Evolutionary conservation across 2,113 vertebrate species (phyloP), one percentile per base, ranked within the genome.

Genomic region (Gobius niger): DNA sequence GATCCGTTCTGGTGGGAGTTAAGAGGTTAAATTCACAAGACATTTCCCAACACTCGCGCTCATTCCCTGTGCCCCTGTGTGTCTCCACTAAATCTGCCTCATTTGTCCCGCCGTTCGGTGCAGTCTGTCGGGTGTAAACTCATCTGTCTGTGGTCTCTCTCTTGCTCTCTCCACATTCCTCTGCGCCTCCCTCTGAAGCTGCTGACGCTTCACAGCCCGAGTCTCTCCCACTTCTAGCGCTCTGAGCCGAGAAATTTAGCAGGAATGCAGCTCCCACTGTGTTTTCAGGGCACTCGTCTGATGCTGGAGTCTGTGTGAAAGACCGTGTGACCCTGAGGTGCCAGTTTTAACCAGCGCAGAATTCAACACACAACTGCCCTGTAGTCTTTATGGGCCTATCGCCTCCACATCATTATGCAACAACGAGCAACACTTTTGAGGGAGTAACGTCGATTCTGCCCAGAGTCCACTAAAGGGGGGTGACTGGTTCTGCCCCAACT

Each of bases 161-260:
- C 54, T 65, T 24, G 57, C 65, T 70, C 80, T 72, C 63, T 73
- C 9, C 7, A 44, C 54, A 72, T 6, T 78, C 67, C 63, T 44
- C 7, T 62, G 65, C 75, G 46, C 62, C 76, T 84, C 51, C 46
- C 67, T 63, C 44, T 19, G 19, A 73, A 63, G 60, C 47, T 64
- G 12, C 63, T 65, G 73, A 80, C 77, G 44, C 72, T 70, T 62
- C 14, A 70, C 67, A 24, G 72, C 51, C 65, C 49, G 42, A 65
- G 66, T 69, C 70, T 69, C 64, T 60, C 14, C 67, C 52, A 51
- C 69, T 84, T 88, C 73, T 61, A 52, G 66, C 65, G 3, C 78
- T 70, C 66, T 70, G 73, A 81, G 76, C 78, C 7, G 70, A 82
- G 71, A 80, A 84, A 84, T 84, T 81, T 82, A 67, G 79, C 73